Percentiles rank a stretch among this genome's conserved stretches.
Evolutionary conservation across 2,113 vertebrate genomes (phyloP).

Genomic region (Bothrops jararaca): DNA sequence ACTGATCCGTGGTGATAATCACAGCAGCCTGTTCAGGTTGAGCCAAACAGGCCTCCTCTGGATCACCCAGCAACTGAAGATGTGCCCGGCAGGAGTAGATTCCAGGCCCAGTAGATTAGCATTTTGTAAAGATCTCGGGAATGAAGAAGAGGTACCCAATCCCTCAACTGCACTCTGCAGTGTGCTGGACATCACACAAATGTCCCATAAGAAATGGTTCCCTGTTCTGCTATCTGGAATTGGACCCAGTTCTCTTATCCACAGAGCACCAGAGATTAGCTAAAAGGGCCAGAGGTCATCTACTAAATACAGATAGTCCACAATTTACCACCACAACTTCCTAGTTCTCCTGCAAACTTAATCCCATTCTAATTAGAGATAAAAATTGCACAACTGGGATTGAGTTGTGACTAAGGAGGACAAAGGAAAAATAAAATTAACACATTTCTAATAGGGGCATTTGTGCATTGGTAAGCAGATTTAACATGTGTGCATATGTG

Average conservation of each 20-base stretch:
- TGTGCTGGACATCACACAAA: background rate
- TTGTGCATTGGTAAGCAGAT: background rate
- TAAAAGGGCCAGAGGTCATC: background rate
- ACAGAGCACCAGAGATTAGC: background rate
- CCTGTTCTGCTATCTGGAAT: background rate
- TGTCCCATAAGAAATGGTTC: background rate
- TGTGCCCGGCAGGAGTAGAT: too few relatives aligned
- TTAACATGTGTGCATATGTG: background rate
- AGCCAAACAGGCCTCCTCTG: background rate
- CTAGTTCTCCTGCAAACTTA: background rate
- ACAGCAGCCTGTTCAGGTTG: background rate
- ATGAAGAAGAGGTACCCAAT: too few relatives aligned
- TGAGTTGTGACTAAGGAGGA: background rate
- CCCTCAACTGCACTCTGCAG: background rate
- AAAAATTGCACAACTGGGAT: background rate
- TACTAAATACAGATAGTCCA: background rate
- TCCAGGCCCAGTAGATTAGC: background rate
- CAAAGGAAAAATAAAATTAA: background rate
- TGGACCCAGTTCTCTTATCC: background rate
- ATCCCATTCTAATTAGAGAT: background rate
- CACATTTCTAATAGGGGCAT: background rate
- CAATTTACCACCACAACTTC: background rate
- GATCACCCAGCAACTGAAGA: background rate
- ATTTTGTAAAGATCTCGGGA: background rate
- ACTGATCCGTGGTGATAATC: too few relatives aligned